phyloP scores from a whole-genome alignment of 2,888 invertebrate species.

The Cheilosia urbana region DNA sequence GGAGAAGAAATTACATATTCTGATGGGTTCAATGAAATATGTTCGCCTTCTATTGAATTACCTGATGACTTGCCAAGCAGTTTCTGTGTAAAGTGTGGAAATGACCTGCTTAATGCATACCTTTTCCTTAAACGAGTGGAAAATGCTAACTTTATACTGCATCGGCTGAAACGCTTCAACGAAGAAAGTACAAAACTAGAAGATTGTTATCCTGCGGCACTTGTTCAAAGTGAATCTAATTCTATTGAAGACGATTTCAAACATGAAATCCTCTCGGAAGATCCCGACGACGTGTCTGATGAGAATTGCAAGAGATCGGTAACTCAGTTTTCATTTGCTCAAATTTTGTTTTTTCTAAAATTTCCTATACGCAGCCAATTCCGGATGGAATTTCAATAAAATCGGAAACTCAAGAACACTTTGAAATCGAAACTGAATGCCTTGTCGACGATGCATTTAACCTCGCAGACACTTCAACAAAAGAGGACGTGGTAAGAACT shows the following conservation, averaged over 20 bases:
- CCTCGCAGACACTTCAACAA: no score
- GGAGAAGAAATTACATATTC: conserved; percentile 53
- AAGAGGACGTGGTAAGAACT: neutral
- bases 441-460: no score
- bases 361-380: neutral
- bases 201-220: neutral
- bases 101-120: conserved; percentile 56
- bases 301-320: conserved; percentile 6
- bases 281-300: neutral
- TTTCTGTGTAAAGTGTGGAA: conserved; percentile 57
- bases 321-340: neutral
- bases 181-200: conserved; percentile 3
- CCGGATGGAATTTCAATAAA: neutral
- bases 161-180: neutral
- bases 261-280: conserved; percentile 1
- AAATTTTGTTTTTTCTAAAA: neutral
- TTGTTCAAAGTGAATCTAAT: neutral
- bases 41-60: neutral
- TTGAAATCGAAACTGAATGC: neutral
- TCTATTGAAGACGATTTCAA: neutral
- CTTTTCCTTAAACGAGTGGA: conserved; percentile 54
- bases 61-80: conserved; percentile 17
- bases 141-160: conserved; percentile 42
- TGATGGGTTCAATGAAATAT: conserved; percentile 49
- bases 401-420: neutral